Conservation (phyloP, 2,113 vertebrate species). For the Pipa parva region DNA sequence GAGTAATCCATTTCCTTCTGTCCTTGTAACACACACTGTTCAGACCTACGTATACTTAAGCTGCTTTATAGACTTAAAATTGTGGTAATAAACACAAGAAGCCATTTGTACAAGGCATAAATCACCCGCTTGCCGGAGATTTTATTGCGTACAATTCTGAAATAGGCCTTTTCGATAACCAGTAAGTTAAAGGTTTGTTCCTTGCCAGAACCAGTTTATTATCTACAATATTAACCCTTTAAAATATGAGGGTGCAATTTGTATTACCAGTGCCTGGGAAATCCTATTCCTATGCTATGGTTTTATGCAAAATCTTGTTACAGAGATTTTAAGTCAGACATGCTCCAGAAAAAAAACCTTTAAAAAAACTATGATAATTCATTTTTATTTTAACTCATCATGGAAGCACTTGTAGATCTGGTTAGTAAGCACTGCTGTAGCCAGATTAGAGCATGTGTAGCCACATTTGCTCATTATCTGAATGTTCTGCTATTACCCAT, state of each 20-base stretch:
- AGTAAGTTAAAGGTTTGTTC: background rate
- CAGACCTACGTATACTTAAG: background rate
- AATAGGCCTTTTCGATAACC: background rate
- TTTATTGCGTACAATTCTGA: background rate
- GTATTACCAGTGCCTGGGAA: background rate
- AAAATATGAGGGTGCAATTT: slow-evolving; percentile 1
- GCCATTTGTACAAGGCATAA: background rate
- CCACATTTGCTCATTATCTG: too few species aligned
- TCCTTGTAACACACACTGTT: background rate
- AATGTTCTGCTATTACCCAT: too few species aligned
- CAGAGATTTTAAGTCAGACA: slow-evolving; percentile 10
- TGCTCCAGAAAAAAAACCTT: too few species aligned
- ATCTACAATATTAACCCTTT: background rate
- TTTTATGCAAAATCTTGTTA: slow-evolving; percentile 11
- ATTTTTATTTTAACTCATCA: too few species aligned
- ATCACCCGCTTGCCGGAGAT: background rate
- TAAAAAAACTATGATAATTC: too few species aligned
- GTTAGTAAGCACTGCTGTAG: too few species aligned
- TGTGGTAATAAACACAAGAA: background rate
- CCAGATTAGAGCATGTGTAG: too few species aligned
- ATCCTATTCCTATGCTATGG: slow-evolving; percentile 2
- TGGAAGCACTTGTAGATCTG: too few species aligned
- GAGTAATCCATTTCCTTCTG: background rate
- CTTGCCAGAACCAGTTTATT: background rate
- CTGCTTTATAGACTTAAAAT: background rate